Conservation (phyloP, 2,797 vertebrate species). For the Calcarius lapponicus region DNA sequence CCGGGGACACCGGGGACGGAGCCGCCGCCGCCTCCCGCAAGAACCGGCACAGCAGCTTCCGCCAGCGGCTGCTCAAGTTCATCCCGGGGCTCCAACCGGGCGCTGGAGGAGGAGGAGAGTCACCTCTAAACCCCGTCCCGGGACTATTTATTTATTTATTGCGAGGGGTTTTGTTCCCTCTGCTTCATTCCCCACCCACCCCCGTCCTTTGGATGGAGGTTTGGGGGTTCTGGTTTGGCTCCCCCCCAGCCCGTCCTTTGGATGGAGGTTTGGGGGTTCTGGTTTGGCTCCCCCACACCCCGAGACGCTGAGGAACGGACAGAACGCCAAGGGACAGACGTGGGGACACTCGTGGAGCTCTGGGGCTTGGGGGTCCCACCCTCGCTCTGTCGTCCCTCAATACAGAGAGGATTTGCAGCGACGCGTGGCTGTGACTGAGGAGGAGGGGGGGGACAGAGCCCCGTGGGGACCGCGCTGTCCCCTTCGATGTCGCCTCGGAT, state of each 20-base stretch:
- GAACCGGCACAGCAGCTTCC: slow-evolving; percentile 90
- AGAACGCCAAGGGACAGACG: accelerated
- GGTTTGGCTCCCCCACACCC: neutral
- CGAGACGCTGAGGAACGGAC: neutral
- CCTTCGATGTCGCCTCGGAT: accelerated
- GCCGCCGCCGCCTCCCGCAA: slow-evolving; percentile 74
- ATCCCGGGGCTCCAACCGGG: slow-evolving; percentile 93
- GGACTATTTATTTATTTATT: slow-evolving; percentile 60
- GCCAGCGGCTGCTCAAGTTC: slow-evolving; percentile 89
- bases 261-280: no score
- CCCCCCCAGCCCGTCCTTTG: no score
- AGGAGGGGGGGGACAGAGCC: neutral
- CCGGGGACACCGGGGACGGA: slow-evolving; percentile 52
- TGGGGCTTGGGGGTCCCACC: neutral
- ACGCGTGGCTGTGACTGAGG: neutral
- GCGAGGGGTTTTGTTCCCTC: neutral
- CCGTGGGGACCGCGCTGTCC: accelerated
- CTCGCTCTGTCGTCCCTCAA: neutral
- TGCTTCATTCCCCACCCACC: no score
- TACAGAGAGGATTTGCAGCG: slow-evolving; percentile 41
- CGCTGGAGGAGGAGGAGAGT: slow-evolving; percentile 96
- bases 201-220: no score
- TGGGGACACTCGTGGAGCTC: neutral
- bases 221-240: neutral
- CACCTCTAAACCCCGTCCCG: slow-evolving; percentile 79